Evolutionary conservation across 2,888 invertebrate species (phyloP).

Genomic region (Tetramorium bicarinatum): DNA sequence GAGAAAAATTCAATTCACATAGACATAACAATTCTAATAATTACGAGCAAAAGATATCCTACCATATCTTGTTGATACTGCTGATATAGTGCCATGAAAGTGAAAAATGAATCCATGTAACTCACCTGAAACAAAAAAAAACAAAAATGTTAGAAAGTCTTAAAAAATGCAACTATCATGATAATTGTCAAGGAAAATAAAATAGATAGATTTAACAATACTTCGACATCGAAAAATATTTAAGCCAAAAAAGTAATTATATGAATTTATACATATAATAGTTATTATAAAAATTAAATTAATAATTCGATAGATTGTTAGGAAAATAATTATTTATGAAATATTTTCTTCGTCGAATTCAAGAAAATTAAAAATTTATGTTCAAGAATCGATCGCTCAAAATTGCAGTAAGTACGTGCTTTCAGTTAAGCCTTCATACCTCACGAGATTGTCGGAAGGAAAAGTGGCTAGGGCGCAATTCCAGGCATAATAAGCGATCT

Average conservation of each 20-base stretch:
- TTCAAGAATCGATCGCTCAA: neutral
- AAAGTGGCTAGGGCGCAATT: neutral
- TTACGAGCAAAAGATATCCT: neutral
- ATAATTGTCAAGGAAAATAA: neutral
- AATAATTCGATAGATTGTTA: neutral
- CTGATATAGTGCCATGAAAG: neutral
- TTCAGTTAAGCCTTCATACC: neutral
- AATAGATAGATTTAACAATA: neutral
- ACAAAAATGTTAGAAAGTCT: neutral
- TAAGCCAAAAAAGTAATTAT: neutral
- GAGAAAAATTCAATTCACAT: neutral
- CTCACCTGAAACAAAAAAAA: conserved; percentile 46
- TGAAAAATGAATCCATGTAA: conserved; percentile 8
- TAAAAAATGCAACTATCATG: neutral
- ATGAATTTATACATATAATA: neutral
- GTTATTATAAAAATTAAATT: neutral
- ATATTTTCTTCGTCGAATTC: neutral
- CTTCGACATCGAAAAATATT: neutral
- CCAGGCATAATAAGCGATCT: neutral
- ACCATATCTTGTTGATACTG: neutral
- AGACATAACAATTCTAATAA: neutral
- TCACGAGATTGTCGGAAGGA: neutral
- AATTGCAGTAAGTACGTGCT: neutral
- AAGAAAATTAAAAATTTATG: neutral
- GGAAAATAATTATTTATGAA: neutral